phyloP scores from a whole-genome alignment of 2,888 invertebrate species.

The Cancer borealis region DNA sequence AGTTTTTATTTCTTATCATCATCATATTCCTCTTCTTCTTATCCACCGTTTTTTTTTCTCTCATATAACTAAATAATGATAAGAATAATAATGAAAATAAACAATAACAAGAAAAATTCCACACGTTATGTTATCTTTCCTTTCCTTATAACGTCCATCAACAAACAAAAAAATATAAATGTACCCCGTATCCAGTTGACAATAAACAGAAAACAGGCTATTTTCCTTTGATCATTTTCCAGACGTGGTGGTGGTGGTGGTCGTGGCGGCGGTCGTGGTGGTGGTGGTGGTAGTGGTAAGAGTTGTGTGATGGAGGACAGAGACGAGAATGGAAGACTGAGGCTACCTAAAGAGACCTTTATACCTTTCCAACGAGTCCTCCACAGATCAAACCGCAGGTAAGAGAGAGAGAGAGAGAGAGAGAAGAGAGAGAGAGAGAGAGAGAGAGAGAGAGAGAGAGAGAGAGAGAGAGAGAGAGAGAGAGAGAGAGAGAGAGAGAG shows the following conservation, averaged over 20 bases:
- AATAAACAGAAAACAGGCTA: too few relatives aligned
- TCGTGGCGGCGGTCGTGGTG: neutral
- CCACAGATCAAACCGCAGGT: constrained; percentile 52
- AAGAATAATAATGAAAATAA: too few relatives aligned
- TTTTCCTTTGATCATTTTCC: neutral
- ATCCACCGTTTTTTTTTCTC: neutral
- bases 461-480: constrained; percentile 22
- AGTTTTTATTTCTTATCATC: too few relatives aligned
- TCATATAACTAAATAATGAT: too few relatives aligned
- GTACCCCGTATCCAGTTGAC: too few relatives aligned
- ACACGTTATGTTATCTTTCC: neutral
- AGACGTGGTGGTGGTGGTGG: too few relatives aligned
- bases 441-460: too few relatives aligned
- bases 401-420: neutral
- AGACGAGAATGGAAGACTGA: constrained; percentile 63
- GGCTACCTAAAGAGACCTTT: constrained; percentile 46
- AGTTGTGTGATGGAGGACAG: constrained; percentile 47
- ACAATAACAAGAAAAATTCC: too few relatives aligned
- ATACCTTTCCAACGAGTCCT: constrained; percentile 68
- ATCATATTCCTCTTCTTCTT: too few relatives aligned
- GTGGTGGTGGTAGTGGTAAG: neutral
- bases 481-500: constrained; percentile 37
- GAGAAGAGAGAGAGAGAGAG: neutral
- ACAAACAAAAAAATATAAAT: neutral
- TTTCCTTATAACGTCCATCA: neutral